Conservation (phyloP, 2,797 vertebrate genomes). For the Takifugu ocellatus region DNA sequence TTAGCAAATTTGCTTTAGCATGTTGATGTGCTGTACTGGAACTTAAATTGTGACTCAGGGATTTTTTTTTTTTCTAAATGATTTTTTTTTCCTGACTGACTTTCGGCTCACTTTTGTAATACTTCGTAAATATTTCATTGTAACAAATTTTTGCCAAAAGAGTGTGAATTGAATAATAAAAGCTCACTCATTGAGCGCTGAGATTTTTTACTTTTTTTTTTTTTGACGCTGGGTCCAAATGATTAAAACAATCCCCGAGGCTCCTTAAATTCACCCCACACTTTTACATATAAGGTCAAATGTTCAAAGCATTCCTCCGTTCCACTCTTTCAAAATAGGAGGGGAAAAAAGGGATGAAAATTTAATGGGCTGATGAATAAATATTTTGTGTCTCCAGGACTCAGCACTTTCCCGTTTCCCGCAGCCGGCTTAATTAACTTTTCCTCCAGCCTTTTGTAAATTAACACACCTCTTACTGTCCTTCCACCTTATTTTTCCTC, state of each 20-base stretch:
- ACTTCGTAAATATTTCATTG: no score
- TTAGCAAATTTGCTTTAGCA: no score
- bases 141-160: constrained; percentile 6
- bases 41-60: no score
- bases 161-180: constrained; percentile 41
- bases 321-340: constrained; percentile 59
- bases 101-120: no score
- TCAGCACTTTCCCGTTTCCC: constrained; percentile 63
- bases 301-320: constrained; percentile 69
- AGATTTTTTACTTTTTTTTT: constrained; percentile 23
- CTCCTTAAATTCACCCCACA: constrained; percentile 57
- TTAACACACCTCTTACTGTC: constrained; percentile 68
- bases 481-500: constrained; percentile 41
- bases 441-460: constrained; percentile 70
- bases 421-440: constrained; percentile 72
- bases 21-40: no score
- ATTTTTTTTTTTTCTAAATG: no score
- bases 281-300: constrained; percentile 76
- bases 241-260: constrained; percentile 64
- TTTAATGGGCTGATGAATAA: constrained; percentile 76
- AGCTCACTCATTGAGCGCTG: constrained; percentile 21
- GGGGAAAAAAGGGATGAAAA: constrained; percentile 62
- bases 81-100: no score
- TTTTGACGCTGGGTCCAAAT: constrained; percentile 46
- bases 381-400: constrained; percentile 74